phyloP scores from a whole-genome alignment of 2,797 vertebrate genomes.

The Acropternis orthonyx region DNA sequence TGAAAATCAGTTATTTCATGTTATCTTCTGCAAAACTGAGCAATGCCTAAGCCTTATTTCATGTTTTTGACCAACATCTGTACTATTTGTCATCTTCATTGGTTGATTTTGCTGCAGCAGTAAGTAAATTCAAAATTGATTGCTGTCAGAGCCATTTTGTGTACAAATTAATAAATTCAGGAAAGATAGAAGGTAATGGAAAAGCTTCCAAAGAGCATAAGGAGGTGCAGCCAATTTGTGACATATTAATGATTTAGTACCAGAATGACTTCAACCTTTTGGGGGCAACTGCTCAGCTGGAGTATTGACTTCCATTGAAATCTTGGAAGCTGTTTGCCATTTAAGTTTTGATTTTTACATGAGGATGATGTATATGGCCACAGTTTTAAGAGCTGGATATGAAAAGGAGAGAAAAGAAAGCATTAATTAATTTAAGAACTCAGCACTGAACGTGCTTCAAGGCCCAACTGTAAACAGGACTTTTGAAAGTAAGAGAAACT shows the following conservation, averaged over 20 bases:
- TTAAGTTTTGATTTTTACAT: neutral
- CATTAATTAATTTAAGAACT: neutral
- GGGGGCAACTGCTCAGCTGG: neutral
- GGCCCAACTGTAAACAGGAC: neutral
- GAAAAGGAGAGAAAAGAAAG: neutral
- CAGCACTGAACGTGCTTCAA: neutral
- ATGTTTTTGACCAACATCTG: neutral
- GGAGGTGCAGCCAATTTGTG: neutral
- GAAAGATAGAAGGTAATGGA: neutral
- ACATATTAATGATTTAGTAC: neutral
- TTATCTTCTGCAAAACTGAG: neutral
- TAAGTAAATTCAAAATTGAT: constrained; percentile 4
- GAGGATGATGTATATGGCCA: neutral
- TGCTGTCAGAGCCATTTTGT: constrained; percentile 2
- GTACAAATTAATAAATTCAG: constrained; percentile 19
- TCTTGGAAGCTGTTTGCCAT: neutral
- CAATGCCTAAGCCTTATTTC: neutral
- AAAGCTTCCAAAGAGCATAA: neutral
- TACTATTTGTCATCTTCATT: neutral
- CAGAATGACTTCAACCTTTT: neutral
- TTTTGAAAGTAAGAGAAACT: neutral
- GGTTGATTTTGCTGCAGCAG: neutral
- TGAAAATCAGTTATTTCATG: neutral
- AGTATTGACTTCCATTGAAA: neutral
- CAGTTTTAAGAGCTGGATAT: neutral